Conservation (phyloP, 2,888 invertebrate genomes). For the Drosophila pseudotakahashii region DNA sequence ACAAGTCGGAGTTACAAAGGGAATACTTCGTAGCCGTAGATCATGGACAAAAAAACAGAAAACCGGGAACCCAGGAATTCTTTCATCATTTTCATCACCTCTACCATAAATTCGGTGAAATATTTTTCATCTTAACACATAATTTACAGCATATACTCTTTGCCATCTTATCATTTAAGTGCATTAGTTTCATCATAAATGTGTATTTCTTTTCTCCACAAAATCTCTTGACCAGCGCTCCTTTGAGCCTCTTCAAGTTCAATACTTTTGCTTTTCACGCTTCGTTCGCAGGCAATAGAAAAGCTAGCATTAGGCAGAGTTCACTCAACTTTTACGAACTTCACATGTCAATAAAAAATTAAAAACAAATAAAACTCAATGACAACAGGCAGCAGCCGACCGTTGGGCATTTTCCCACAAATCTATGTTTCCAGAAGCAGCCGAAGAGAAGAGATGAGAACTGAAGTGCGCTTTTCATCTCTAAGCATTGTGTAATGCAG, state of each 20-base stretch:
- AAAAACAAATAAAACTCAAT: constrained; percentile 78
- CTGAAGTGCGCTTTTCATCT: constrained; percentile 40
- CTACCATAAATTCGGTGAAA: constrained; percentile 10
- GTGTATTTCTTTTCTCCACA: background rate
- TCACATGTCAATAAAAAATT: constrained; percentile 81
- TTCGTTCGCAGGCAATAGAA: constrained; percentile 45
- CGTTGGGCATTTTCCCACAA: constrained; percentile 69
- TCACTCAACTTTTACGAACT: constrained; percentile 76
- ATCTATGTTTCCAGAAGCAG: constrained; percentile 71
- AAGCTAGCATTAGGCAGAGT: constrained; percentile 59
- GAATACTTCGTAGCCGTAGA: constrained; percentile 6
- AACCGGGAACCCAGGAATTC: background rate
- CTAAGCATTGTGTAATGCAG: constrained; percentile 73
- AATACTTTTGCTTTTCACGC: constrained; percentile 72
- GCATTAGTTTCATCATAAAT: constrained; percentile 40
- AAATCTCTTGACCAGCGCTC: constrained; percentile 5
- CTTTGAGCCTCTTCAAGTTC: constrained; percentile 25
- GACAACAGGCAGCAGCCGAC: constrained; percentile 49
- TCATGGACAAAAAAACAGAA: constrained; percentile 1
- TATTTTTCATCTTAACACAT: constrained; percentile 7
- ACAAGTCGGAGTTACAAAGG: constrained; percentile 14
- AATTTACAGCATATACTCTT: background rate
- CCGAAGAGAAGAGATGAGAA: constrained; percentile 17
- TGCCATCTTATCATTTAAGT: background rate
- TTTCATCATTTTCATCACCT: background rate